Percentiles rank a stretch among this genome's conserved stretches.
Evolutionary conservation across 2,888 invertebrate species (phyloP).

Genomic region (Caenorhabditis parvicauda): DNA sequence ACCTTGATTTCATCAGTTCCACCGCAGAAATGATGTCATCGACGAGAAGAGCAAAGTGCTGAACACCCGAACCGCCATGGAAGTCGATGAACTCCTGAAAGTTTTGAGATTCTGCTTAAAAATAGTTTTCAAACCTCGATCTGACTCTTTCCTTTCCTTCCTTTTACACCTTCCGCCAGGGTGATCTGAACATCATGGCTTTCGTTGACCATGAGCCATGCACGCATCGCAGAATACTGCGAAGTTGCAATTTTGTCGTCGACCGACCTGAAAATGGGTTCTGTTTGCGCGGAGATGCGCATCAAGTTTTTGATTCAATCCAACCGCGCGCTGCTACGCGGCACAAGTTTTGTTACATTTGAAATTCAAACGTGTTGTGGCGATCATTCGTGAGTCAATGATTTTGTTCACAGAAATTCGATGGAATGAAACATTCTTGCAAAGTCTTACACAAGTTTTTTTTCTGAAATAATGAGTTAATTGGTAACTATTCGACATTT

Average conservation of each 20-base stretch:
- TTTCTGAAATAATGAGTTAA: too few relatives aligned
- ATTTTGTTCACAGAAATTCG: too few relatives aligned
- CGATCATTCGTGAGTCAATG: too few relatives aligned
- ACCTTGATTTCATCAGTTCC: slow-evolving; percentile 71
- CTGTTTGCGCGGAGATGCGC: too few relatives aligned
- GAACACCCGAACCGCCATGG: slow-evolving; percentile 88
- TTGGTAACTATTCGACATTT: too few relatives aligned
- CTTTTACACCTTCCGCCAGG: slow-evolving; percentile 45
- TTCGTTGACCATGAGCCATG: slow-evolving; percentile 46
- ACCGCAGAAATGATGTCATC: slow-evolving; percentile 83
- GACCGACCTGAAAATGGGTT: slow-evolving; percentile 6
- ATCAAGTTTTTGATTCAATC: too few relatives aligned
- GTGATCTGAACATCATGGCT: slow-evolving; percentile 47
- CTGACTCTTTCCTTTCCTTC: slow-evolving; percentile 28
- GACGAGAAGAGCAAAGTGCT: slow-evolving; percentile 92
- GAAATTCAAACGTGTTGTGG: too few relatives aligned
- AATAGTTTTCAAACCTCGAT: slow-evolving; percentile 13
- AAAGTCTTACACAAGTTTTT: too few relatives aligned
- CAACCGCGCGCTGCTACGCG: too few relatives aligned
- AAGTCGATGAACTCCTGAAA: slow-evolving; percentile 86
- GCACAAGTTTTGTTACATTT: background rate
- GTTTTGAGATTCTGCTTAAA: background rate
- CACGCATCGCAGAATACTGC: slow-evolving; percentile 47
- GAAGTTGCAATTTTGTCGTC: slow-evolving; percentile 48
- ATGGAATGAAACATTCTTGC: too few relatives aligned